Evolutionary conservation across 1,140 invertebrate genomes (phyloP), one percentile per base, ranked within the genome.

Genomic region (Triops cancriformis): DNA sequence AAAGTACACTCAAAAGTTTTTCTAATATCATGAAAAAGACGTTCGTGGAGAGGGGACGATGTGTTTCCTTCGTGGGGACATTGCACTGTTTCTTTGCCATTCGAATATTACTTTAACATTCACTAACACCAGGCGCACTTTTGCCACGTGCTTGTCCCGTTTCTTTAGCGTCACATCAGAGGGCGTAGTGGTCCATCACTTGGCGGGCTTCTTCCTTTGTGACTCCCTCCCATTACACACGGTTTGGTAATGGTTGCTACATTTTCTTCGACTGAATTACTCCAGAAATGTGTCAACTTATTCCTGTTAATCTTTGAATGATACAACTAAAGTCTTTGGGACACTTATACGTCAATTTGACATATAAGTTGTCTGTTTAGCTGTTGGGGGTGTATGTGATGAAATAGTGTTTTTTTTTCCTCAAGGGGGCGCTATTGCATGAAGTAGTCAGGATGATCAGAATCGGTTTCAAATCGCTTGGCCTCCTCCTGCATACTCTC

Each of bases 401-500:
- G 41, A 31, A 41, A 14, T 28, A 43, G 77, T 74, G 28, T 41
- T 27, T 12, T 73, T 12, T 5, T 12, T 74, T 73, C 28, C 28
- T 27, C 14, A 26, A 23, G 41, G 31, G n/a, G 73, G 28, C 26
- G 81, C 91, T 92, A 95, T 91, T 93, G 93, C 93, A 96, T 95
- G 86, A 94, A 97, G 89, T 96, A 96, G 88, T 97, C 94, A 83
- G 94, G 93, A 87, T 96, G 94, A 86, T 97, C 95, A 83, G 93
- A 93, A 87, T 98, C 96, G 90, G 98, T 98, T 88, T 98, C 96
- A 89, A 98, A 98, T 87, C 96, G 93, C 89, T 98, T 98, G 84
- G 97, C 96, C 87, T 98, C 97, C 88, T 98, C 96, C 87, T 98
- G 96, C 96, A 98, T 98, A 89, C 94, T 97, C 88, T 98, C 96